Evolutionary conservation across 1,140 invertebrate species (phyloP), one percentile per base, ranked within the genome.

Genomic region (Mercenaria mercenaria): DNA sequence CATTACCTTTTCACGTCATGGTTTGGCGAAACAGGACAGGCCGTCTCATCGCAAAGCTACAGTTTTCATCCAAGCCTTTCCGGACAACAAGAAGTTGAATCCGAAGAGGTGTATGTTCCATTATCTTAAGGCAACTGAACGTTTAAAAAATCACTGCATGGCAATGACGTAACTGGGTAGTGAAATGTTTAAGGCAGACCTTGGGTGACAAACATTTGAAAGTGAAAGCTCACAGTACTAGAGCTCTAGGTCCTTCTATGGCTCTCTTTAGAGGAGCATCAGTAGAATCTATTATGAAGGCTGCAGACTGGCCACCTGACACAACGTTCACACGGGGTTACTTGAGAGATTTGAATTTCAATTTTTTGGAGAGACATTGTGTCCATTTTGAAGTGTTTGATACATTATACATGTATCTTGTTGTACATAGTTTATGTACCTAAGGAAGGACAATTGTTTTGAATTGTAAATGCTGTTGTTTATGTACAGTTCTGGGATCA

Each of bases 1-100:
- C n/a, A 43, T 82, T 13, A 89, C 79, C 23, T 59, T 82, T 59
- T 3, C 83, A n/a, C 52, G 89, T 61, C 37, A 15, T 39, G 83
- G 89, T 50, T 61, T 90, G n/a, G 69, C 83, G 8, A 91, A 91
- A 83, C 76, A 81, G 37, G 84, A 91, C 41, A 82, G 79, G 72
- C 67, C 64, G 26, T 59, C 39, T 77, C 90, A 91, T 76, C 50
- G 37, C 4, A 29, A 15, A 83, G 32, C 61, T 20, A 74, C 32
- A 32, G 85, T 91, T 83, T 91, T 88, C 39, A 87, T 37, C 64
- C 79, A 29, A n/a, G 1, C 37, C 83, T 90, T 88, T 50, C 20
- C 37, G 18, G 26, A 77, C 13, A 77, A 88, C 69, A 87, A 79
- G 77, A 37, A 86, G 20, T 67, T 91, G 15, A 77, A 91, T 67